Percentiles rank a stretch among this genome's conserved stretches.
phyloP scores from a whole-genome alignment of 2,797 vertebrate genomes.

The Myiothlypis coronata region DNA sequence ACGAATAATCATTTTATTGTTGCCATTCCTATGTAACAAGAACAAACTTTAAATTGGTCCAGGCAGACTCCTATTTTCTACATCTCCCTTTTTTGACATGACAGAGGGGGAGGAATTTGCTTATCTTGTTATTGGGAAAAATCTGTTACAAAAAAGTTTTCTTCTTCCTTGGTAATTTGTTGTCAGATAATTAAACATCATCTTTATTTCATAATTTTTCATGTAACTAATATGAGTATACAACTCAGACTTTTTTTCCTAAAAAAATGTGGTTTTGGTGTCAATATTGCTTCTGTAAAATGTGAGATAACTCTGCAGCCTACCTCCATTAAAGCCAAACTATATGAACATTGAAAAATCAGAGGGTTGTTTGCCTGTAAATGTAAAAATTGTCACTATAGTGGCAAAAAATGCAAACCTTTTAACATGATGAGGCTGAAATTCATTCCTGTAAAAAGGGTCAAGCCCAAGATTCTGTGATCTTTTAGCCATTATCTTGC shows the following conservation, averaged over 20 bases:
- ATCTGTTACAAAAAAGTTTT: not conserved
- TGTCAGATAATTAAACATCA: not conserved
- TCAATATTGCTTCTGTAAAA: not conserved
- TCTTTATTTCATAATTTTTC: not conserved
- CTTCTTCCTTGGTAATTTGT: not conserved
- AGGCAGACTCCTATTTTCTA: not conserved
- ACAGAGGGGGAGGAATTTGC: not conserved
- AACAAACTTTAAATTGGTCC: not conserved
- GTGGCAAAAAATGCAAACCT: not conserved
- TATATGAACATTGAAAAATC: not conserved
- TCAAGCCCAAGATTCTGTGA: not conserved
- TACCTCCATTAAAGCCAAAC: not conserved
- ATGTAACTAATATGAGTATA: not conserved
- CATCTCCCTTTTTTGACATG: not conserved
- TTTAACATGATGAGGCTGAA: not conserved
- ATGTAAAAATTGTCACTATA: not conserved
- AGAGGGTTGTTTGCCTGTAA: not conserved
- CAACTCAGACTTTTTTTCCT: not conserved
- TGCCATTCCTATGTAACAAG: not conserved
- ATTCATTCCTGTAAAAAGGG: slow-evolving; percentile 48
- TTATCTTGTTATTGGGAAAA: not conserved
- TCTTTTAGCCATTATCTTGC: not conserved
- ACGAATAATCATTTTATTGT: not conserved
- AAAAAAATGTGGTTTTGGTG: not conserved
- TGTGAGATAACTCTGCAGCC: not conserved